phyloP scores from a whole-genome alignment of 2,888 invertebrate genomes.

The Geophilus truncorum region DNA sequence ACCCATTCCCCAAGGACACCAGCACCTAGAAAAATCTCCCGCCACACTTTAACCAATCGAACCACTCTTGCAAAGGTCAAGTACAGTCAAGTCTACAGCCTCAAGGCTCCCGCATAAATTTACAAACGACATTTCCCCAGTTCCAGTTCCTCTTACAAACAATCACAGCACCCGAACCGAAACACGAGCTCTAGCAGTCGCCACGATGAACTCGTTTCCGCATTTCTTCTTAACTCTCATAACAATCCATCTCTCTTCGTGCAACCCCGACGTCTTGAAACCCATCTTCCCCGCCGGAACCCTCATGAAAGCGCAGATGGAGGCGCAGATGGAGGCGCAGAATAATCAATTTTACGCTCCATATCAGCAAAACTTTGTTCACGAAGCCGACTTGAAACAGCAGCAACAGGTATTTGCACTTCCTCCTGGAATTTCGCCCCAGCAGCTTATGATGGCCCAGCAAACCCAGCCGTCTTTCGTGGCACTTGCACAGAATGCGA shows the following conservation, averaged over 20 bases:
- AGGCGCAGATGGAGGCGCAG: background rate
- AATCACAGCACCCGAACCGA: too few species aligned
- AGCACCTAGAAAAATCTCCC: too few species aligned
- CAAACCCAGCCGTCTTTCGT: background rate
- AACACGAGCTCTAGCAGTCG: background rate
- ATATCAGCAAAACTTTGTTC: background rate
- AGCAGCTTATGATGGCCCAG: background rate
- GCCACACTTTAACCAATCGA: too few species aligned
- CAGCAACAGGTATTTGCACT: background rate
- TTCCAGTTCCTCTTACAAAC: too few species aligned
- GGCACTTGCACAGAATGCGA: background rate
- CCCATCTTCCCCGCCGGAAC: background rate
- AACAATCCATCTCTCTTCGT: background rate
- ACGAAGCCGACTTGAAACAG: background rate
- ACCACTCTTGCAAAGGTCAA: too few species aligned
- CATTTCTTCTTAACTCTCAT: background rate
- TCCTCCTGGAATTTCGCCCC: background rate
- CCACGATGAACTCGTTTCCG: background rate
- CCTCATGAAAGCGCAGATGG: background rate
- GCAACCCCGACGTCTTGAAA: background rate
- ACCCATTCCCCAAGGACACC: too few species aligned
- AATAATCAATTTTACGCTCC: background rate
- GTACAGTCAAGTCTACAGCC: too few species aligned
- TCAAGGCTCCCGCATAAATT: too few species aligned
- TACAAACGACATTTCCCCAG: too few species aligned